Conservation (phyloP, 2,888 invertebrate species). For the Heliconius ethilla region DNA sequence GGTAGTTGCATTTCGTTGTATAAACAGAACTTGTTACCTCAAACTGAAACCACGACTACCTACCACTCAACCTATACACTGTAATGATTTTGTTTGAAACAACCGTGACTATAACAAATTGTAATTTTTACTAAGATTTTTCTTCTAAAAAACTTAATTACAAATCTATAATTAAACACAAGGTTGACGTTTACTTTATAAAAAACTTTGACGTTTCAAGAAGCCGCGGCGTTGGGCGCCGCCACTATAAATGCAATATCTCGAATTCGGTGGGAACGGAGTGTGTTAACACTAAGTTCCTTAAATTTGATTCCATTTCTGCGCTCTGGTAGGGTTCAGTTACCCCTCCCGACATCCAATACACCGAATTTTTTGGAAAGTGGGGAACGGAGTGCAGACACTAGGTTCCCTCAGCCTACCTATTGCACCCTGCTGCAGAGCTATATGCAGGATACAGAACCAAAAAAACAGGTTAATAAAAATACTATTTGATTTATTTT, state of each 20-base stretch:
- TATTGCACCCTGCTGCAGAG: too few species aligned
- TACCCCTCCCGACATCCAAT: background rate
- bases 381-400: too few species aligned
- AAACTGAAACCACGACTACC: background rate
- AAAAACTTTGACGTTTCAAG: background rate
- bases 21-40: background rate
- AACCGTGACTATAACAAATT: slow-evolving; percentile 12
- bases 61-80: background rate
- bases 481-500: too few species aligned
- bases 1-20: too few species aligned
- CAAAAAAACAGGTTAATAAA: too few species aligned
- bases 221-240: background rate
- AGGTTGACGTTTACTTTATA: background rate
- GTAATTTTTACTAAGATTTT: background rate
- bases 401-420: background rate
- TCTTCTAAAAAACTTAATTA: background rate
- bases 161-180: slow-evolving; percentile 8
- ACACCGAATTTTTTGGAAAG: too few species aligned
- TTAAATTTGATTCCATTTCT: background rate
- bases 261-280: background rate
- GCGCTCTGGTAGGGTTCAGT: background rate
- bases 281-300: background rate
- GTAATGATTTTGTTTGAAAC: background rate
- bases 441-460: too few species aligned
- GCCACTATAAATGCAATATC: background rate